Evolutionary conservation across 2,113 vertebrate species (phyloP).

Genomic region (Capreolus pygargus): DNA sequence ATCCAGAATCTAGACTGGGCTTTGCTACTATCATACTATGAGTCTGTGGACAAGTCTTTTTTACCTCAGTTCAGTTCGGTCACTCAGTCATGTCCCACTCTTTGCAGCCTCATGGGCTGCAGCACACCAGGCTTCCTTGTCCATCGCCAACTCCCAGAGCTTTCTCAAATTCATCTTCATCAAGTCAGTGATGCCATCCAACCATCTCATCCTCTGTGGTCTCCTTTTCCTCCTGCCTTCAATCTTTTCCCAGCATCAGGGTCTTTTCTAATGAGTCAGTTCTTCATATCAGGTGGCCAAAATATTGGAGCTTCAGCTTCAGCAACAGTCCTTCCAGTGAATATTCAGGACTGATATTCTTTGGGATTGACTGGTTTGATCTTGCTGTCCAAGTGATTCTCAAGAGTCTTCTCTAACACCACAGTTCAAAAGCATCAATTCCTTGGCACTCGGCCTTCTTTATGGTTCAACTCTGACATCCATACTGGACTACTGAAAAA

Average conservation of each 20-base stretch:
- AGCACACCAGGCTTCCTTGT: not conserved
- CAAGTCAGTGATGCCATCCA: not conserved
- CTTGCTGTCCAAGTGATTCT: not conserved
- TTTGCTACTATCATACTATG: not conserved
- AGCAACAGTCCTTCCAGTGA: not conserved
- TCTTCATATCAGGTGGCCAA: not conserved
- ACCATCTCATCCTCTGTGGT: not conserved
- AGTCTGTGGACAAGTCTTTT: not conserved
- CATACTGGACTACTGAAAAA: not conserved
- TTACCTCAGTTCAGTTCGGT: not conserved
- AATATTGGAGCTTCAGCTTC: not conserved
- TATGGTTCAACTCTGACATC: not conserved
- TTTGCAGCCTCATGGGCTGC: not conserved
- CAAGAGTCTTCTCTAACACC: not conserved
- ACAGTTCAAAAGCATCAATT: not conserved
- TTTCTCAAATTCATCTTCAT: not conserved
- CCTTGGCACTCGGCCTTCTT: not conserved
- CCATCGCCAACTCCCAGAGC: not conserved
- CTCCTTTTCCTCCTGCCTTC: not conserved
- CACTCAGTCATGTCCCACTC: rapidly evolving
- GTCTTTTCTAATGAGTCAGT: not conserved
- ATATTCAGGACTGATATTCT: not conserved
- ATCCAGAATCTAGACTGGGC: not conserved
- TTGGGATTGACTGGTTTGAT: not conserved
- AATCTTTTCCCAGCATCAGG: not conserved